Conservation (phyloP, 2,797 vertebrate species). For the Alca torda region DNA sequence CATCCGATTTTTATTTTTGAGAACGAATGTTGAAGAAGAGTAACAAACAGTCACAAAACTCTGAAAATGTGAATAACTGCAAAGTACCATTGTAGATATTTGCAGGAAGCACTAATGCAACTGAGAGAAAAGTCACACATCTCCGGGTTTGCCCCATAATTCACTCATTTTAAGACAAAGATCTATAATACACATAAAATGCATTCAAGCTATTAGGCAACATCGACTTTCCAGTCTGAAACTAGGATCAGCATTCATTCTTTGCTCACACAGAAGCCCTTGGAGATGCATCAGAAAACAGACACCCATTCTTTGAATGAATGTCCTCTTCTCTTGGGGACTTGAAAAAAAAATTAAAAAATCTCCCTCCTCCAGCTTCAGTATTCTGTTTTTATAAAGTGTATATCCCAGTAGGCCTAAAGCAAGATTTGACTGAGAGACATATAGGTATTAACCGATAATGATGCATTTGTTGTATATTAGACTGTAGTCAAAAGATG, state of each 20-base stretch:
- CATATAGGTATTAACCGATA: not conserved
- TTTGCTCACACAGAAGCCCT: not conserved
- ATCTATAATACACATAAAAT: not conserved
- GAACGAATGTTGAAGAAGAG: not conserved
- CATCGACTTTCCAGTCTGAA: not conserved
- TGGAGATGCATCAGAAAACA: not conserved
- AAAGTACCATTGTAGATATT: not conserved
- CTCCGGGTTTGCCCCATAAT: not conserved
- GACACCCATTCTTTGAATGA: not conserved
- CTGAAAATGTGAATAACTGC: not conserved
- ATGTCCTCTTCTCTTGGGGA: not conserved
- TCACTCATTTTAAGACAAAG: not conserved
- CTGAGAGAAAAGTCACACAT: not conserved
- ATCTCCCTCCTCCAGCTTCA: not conserved
- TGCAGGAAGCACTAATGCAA: not conserved
- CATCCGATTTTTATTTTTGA: not conserved
- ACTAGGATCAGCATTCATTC: not conserved
- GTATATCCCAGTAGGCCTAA: not conserved
- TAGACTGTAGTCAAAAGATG: not conserved
- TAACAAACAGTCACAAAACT: not conserved
- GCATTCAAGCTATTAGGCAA: not conserved
- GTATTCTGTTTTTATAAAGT: not conserved
- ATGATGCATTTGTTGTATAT: not conserved
- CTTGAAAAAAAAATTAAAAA: not conserved
- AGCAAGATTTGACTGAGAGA: not conserved